Evolutionary conservation across 2,888 invertebrate species (phyloP).

Genomic region (Heliconius aoede): DNA sequence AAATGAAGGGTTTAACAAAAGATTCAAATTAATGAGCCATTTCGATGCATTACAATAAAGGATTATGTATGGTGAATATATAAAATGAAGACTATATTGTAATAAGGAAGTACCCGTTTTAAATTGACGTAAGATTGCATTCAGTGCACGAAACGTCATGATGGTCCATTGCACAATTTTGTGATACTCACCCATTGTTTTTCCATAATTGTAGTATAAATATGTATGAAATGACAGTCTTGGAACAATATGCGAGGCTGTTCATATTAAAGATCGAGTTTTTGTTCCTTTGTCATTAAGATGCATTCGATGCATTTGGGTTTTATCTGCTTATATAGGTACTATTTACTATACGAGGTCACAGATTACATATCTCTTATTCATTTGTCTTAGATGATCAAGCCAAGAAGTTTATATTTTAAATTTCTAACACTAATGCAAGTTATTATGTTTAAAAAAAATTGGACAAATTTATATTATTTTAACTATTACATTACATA

Average conservation of each 20-base stretch:
- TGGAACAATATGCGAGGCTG: constrained; percentile 67
- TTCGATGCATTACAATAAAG: constrained; percentile 10
- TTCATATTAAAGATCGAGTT: constrained; percentile 68
- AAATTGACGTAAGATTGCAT: constrained; percentile 37
- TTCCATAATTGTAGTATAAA: constrained; percentile 77
- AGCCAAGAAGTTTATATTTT: too few relatives aligned
- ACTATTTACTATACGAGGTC: constrained; percentile 37
- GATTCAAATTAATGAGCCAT: background rate
- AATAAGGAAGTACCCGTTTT: constrained; percentile 28
- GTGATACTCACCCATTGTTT: constrained; percentile 76
- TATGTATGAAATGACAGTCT: constrained; percentile 75
- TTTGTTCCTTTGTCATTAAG: constrained; percentile 73
- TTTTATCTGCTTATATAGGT: constrained; percentile 43
- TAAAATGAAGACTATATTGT: background rate
- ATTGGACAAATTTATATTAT: too few relatives aligned
- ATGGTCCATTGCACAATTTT: constrained; percentile 60
- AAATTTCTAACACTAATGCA: too few relatives aligned
- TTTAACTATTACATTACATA: too few relatives aligned
- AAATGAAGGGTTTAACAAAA: background rate
- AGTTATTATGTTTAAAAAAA: too few relatives aligned
- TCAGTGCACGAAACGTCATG: constrained; percentile 41
- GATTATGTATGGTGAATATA: background rate
- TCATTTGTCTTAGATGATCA: background rate
- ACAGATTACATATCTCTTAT: constrained; percentile 30
- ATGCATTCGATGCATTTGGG: constrained; percentile 59